Evolutionary conservation across 2,113 vertebrate genomes (phyloP), one percentile per base, ranked within the genome.

Genomic region (Neoarius graeffei): DNA sequence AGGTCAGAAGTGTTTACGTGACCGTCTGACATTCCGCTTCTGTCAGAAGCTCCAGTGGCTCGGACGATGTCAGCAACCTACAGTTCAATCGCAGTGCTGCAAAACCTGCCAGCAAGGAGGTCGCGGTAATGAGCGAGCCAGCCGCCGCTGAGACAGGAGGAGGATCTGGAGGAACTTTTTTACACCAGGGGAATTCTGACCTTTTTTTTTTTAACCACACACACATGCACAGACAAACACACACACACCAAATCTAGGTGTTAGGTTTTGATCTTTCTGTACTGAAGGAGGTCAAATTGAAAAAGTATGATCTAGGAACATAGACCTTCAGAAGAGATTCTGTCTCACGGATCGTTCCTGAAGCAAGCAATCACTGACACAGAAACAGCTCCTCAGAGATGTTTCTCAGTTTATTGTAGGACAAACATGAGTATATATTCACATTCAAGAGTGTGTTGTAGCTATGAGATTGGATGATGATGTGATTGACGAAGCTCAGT

Each of bases 41-140:
- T 99, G 98, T 86, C 97, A 94, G 93, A 97, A 95, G 0, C 96
- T 99, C 73, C 95, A 92, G 54, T 91, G 94, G 85, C 95, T 99
- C 25, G 96, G 97, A n/a, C 93, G 94, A 8, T 99, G 98, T 92
- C 93, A 91, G 23, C 91, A 97, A 67, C 90, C 95, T 0, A 94
- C 95, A 0, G 93, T 98, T 17, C 95, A 42, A 0, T 6, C 73
- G 0, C 97, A 98, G 93, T 99, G 98, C 95, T 99, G 98, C 93
- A 95, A 85, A 42, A 96, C 96, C 50, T 99, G 98, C 81, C 81
- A 83, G 0, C 79, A 84, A 4, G 93, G 84, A 5, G 91, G 93
- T 76, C 93, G 92, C 0, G 93, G 94, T 59, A 87, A 94, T 0
- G 88, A 94, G 89, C 93, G 93, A 1, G 90, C 90, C 0, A 85